Base-by-base conservation (phyloP, 2,888 invertebrate species). In the Polydrusus cervinus region DNA sequence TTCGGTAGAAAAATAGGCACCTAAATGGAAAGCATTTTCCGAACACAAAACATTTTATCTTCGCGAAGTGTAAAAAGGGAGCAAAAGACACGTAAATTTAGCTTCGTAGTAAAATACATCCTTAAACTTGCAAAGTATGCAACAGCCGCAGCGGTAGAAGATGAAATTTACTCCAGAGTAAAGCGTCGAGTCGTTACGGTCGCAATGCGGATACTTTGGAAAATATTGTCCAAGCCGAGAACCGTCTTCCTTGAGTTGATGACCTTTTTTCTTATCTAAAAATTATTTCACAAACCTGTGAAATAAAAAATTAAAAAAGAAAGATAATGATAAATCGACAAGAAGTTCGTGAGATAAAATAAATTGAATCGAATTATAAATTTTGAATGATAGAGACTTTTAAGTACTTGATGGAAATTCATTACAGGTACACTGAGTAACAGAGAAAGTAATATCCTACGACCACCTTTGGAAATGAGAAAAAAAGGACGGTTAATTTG, bases 181-280 rank as follows among this genome's bases (percentile, higher is more conserved):
- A 18, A 40, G 55, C 55, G 53, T 30, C 53, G 53, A 47, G 51
- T 49, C 65, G 30, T 65, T 65, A 49, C 30, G 49, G 65, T 65
- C 65, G 65, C 65, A 65, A 20, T 65, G 65, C 65, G 34, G 65
- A 34, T 49, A 49, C 30, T 65, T 65, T 65, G 30, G n/a, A 47
- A n/a, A 47, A 47, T 47, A 47, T 47, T 47, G 47, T 16, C 47
- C 13, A 47, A 47, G 16, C 8, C 47, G 16, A 47, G 9, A 47
- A 47, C 14, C n/a, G 8, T 14, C 16, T 1, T 16, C 8, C 34
- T 34, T 34, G 3, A 34, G 34, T 34, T 34, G 34, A 34, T 10
- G 3, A 13, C 10, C 1, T 13, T 43, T 43, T 47, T 47, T 6
- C 47, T 14, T 16, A n/a, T 47, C n/a, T 3, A n/a, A 43, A 3